Conservation (phyloP, 1,140 invertebrate species). For the Bathynomus jamesi region DNA sequence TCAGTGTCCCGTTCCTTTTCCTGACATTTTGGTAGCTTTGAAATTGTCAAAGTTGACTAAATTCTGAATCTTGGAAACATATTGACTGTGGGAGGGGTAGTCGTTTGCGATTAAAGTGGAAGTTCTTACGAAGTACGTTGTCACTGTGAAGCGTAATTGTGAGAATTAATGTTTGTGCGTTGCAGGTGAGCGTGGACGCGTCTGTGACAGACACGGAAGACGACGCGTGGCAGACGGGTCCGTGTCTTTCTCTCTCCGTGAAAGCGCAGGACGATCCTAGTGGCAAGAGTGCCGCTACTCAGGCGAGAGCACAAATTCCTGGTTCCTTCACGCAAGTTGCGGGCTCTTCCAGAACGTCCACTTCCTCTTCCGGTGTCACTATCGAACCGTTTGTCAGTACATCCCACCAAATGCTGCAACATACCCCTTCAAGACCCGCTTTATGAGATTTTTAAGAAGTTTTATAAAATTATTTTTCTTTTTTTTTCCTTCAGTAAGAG, state of each 20-base stretch:
- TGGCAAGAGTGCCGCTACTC: neutral
- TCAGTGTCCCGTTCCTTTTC: too few species aligned
- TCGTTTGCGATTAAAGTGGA: too few species aligned
- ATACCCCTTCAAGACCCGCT: neutral
- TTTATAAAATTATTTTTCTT: too few species aligned
- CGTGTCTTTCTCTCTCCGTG: slow-evolving; percentile 56
- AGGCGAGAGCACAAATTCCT: neutral
- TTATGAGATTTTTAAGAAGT: too few species aligned
- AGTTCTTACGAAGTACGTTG: too few species aligned
- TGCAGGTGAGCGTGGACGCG: slow-evolving; percentile 60
- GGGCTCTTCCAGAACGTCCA: neutral
- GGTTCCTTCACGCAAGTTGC: neutral
- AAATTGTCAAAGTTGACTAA: too few species aligned
- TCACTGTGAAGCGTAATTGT: too few species aligned
- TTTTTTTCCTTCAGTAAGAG: too few species aligned
- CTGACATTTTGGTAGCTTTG: too few species aligned
- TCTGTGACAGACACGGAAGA: slow-evolving; percentile 62
- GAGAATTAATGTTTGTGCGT: too few species aligned
- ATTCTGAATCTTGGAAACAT: too few species aligned
- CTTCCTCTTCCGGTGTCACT: neutral
- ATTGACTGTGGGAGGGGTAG: too few species aligned
- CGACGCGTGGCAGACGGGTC: slow-evolving; percentile 66
- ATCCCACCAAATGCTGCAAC: neutral
- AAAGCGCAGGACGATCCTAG: slow-evolving; percentile 60
- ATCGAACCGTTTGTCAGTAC: neutral